phyloP scores from a whole-genome alignment of 2,797 vertebrate species.

The Anguilla obscura region DNA sequence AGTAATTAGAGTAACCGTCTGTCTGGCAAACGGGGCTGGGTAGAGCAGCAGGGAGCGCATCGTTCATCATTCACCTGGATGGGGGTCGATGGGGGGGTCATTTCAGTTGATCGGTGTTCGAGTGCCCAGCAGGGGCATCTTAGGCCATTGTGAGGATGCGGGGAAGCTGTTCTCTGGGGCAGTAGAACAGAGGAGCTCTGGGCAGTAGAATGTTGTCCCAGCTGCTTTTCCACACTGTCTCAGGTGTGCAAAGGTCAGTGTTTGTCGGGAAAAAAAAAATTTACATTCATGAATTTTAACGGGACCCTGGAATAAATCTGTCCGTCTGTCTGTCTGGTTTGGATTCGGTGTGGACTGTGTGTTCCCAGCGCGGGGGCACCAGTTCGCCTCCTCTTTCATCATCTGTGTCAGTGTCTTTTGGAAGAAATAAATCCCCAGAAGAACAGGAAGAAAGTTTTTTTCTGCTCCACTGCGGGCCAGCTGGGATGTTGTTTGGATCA shows the following conservation, averaged over 20 bases:
- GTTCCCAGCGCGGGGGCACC: too few species aligned
- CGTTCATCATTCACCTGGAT: not conserved
- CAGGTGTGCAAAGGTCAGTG: not conserved
- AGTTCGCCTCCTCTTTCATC: not conserved
- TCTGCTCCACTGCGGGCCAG: not conserved
- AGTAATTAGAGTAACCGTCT: constrained; percentile 24
- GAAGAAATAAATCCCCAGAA: not conserved
- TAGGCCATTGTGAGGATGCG: not conserved
- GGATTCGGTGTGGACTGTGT: not conserved
- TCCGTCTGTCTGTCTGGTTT: not conserved
- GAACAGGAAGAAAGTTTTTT: not conserved
- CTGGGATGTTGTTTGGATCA: not conserved
- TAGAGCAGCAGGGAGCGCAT: not conserved
- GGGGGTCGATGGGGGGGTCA: not conserved
- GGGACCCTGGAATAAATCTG: not conserved
- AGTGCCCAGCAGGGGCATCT: not conserved
- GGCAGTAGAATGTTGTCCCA: not conserved
- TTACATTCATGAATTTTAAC: not conserved
- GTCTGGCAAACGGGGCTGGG: constrained; percentile 11
- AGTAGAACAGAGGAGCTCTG: not conserved
- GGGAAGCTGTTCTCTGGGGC: not conserved
- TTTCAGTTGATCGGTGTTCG: not conserved
- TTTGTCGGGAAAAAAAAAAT: too few species aligned
- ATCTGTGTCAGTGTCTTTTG: not conserved
- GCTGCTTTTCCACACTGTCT: not conserved